Evolutionary conservation across 2,888 invertebrate species (phyloP), one percentile per base, ranked within the genome.

Genomic region (Brachypalpus laphriformis): DNA sequence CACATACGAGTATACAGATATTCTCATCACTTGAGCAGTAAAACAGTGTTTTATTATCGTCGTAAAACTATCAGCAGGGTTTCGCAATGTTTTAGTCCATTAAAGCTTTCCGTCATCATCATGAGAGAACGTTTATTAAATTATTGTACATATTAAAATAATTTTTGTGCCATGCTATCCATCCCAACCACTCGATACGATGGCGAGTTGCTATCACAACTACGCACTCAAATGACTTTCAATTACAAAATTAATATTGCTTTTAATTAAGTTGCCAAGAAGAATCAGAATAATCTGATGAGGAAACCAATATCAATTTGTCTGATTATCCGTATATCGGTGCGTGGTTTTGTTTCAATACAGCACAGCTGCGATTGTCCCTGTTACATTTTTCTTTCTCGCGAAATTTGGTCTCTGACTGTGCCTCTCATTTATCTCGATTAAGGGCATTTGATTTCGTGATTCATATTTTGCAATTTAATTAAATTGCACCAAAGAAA

Each of bases 391-490:
- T 7, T 34, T 20, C 16, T 37, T 9, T 8, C n/a, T 16, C 18
- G 11, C 28, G 25, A 34, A 2, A 54, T 2, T 16, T 16, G 16
- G 28, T 3, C 8, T 18, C 16, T 42, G n/a, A 2, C 47, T 16
- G 28, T 22, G 31, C 9, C 20, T 28, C n/a, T 11, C 37, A 40
- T 59, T 59, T 31, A 42, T 66, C 51, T 49, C 31, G 59, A 76
- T 76, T 68, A 59, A 68, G 40, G 31, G 31, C 49, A 49, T 68
- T 76, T 76, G 66, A 68, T 76, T 51, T 66, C 49, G 59, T 68
- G 57, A 68, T 76, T 51, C 76, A 76, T 68, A 68, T 76, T 76
- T 68, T 37, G 49, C 49, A 42, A 76, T 76, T 66, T 59, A 59
- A 76, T 76, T 68, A 76, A 68, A 49, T 51, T 49, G 5, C 47